Base-by-base conservation (phyloP, 2,113 vertebrate genomes). In the Romanogobio albipinnatus region DNA sequence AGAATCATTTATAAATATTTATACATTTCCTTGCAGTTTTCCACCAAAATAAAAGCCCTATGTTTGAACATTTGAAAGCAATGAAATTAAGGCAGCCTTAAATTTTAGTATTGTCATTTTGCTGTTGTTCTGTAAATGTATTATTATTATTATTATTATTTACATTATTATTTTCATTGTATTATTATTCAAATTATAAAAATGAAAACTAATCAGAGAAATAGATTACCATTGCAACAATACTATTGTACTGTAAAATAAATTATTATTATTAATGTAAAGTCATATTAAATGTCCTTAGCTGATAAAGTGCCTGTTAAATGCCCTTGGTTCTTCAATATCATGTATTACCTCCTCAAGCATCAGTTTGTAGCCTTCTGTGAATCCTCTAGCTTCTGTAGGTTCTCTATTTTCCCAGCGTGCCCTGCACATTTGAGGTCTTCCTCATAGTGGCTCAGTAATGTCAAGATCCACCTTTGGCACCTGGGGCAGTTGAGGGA, bases 351-450 rank as follows among this genome's bases (percentile, higher is more conserved):
- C 47, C 13, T 49, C 47, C 13, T 49, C 47, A 49, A 49, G 62
- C 29, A 33, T 33, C 62, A 64, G 62, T 17, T 14, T 64, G 61
- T 64, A 29, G 13, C 13, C 24, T 29, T 29, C 29, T 29, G 29
- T 29, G 61, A 33, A 64, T 64, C 7, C 62, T 14, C 26, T 33
- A 66, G 26, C 2, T 8, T 26, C 29, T 66, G 62, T 66, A 66
- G 26, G 15, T 29, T 33, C 26, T 66, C 26, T 33, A 6, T 66
- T 17, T 66, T 66, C 62, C 62, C 26, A 33, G 62, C 62, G 33
- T 66, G 26, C 26, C 26, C 61, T 62, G 26, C 61, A 62, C 61
- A 62, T 62, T 62, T 62, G 61, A 62, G 61, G 61, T 62, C 61
- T 66, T 29, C 29, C 29, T n/a, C 26, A 33, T 13, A 33, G 13